Evolutionary conservation across 2,888 invertebrate species (phyloP).

Genomic region (Odontothrips loti): DNA sequence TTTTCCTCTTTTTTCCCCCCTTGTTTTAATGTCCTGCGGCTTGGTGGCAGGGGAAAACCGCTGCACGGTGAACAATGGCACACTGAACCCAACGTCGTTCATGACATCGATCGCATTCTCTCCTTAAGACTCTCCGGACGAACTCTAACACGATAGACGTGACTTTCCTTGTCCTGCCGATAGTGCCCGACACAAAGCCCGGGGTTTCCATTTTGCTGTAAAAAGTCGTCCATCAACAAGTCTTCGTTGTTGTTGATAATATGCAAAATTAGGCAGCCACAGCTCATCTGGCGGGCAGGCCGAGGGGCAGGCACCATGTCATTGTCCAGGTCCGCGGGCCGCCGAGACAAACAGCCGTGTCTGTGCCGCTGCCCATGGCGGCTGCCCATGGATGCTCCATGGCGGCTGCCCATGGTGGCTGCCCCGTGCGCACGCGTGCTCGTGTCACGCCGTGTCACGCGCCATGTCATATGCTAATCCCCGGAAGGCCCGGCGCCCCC

Average conservation of each 20-base stretch:
- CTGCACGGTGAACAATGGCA: too few relatives aligned
- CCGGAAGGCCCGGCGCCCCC: not conserved
- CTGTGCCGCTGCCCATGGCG: not conserved
- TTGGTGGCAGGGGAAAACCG: too few relatives aligned
- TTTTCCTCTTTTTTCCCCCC: too few relatives aligned
- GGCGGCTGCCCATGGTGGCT: not conserved
- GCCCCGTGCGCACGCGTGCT: not conserved
- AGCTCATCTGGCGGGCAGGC: not conserved
- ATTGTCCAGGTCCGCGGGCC: not conserved
- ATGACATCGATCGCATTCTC: too few relatives aligned
- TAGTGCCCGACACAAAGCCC: too few relatives aligned
- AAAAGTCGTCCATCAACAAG: too few relatives aligned
- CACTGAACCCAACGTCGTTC: too few relatives aligned
- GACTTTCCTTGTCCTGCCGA: too few relatives aligned
- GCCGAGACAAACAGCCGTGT: constrained; percentile 1
- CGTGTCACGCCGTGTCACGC: not conserved
- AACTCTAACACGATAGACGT: too few relatives aligned
- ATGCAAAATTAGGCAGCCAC: not conserved
- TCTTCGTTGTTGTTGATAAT: not conserved
- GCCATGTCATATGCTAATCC: constrained; percentile 1
- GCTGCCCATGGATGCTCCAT: not conserved
- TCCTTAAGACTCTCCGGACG: too few relatives aligned
- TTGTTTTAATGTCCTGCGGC: too few relatives aligned
- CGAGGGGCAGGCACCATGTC: not conserved
- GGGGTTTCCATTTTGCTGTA: too few relatives aligned